Evolutionary conservation across 2,113 vertebrate species (phyloP), one percentile per base, ranked within the genome.

Genomic region (Sinosuthora webbiana): DNA sequence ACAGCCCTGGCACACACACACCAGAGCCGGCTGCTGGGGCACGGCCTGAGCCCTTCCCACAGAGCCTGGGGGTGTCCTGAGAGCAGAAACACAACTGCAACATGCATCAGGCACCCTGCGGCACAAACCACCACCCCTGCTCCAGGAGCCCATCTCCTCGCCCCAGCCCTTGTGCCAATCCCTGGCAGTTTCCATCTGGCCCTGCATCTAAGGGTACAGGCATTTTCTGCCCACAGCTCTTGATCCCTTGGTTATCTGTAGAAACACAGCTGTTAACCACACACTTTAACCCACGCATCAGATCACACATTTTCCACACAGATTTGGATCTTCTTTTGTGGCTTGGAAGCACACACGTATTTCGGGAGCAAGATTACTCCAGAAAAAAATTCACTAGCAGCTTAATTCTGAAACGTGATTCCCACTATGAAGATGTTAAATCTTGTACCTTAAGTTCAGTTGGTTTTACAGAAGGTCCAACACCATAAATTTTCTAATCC

Each of bases 81-180:
- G 79, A 79, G 68, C 64, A 89, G 67, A 23, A 76, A 47, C 49
- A n/a, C 5, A 81, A 78, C 39, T n/a, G 19, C 5, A 64, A 41
- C 17, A 49, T 4, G 31, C 50, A 49, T 0, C 2, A 45, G 76
- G 60, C 33, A 45, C 6, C 1, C 10, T 11, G 23, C 22, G 42
- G 52, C 30, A 35, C 30, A 21, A 78, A 77, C 24, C 4, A n/a
- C 39, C 16, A 4, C 24, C 41, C 56, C 31, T 23, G 31, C 83
- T 65, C 47, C n/a, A 33, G 1, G 0, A 33, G 20, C 56, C 3
- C 39, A 39, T 33, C 15, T 70, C 49, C 12, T 50, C 30, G 75
- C 64, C 53, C 31, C 47, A 4, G 2, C 77, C 39, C 63, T 2
- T 2, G n/a, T 64, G 41, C 45, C 20, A 37, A n/a, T 31, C 64